phyloP scores from a whole-genome alignment of 2,113 vertebrate species.

The Noctilio leporinus region DNA sequence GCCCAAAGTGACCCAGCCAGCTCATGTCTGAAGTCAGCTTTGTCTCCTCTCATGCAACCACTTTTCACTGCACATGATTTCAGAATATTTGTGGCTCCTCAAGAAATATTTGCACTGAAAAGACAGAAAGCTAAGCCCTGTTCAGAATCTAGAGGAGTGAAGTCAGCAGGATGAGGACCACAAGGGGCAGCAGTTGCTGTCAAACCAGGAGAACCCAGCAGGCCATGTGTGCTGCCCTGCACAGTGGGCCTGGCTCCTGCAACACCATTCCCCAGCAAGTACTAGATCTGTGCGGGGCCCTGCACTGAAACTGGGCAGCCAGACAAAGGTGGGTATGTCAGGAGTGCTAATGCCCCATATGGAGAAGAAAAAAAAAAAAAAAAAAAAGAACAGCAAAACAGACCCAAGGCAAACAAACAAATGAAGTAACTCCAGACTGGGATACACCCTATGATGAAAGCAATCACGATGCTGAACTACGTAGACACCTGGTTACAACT shows the following conservation, averaged over 20 bases:
- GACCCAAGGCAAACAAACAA: not conserved
- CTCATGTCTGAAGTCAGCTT: not conserved
- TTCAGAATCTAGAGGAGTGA: not conserved
- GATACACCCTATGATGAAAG: not conserved
- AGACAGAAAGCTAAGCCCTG: not conserved
- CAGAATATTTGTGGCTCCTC: not conserved
- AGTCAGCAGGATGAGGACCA: not conserved
- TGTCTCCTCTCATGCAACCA: not conserved
- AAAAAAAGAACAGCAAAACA: not conserved
- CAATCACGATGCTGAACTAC: not conserved
- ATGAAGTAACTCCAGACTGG: not conserved
- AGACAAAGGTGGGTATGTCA: not conserved
- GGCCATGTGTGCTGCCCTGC: fast-evolving
- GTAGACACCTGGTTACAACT: not conserved
- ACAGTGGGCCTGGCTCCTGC: no score
- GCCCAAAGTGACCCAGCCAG: not conserved
- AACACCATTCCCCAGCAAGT: no score
- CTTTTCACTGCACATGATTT: not conserved
- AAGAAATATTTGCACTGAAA: not conserved
- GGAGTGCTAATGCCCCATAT: not conserved
- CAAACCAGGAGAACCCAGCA: not conserved
- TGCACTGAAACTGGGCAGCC: not conserved
- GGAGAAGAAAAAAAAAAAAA: not conserved
- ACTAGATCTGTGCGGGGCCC: not conserved
- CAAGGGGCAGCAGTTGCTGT: not conserved